Percentiles rank a stretch among this genome's conserved stretches.
phyloP scores from a whole-genome alignment of 2,888 invertebrate species.

The Lacanobia oleracea region DNA sequence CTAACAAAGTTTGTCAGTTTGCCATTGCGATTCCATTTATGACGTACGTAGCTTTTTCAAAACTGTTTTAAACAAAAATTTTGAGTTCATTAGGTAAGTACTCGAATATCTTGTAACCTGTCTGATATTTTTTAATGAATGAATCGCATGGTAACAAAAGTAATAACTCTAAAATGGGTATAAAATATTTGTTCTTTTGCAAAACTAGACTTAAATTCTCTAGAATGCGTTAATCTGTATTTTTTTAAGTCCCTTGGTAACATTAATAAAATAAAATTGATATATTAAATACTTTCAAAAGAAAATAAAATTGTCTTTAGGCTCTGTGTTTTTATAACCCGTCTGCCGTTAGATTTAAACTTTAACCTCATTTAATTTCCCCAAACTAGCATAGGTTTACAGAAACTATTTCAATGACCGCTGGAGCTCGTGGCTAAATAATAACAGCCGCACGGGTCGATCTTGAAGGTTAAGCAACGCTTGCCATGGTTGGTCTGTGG shows the following conservation, averaged over 20 bases:
- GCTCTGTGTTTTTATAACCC: slow-evolving; percentile 1
- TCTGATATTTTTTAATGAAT: background rate
- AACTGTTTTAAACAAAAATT: background rate
- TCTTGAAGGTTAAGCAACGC: no score
- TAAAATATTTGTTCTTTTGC: background rate
- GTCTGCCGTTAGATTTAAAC: slow-evolving; percentile 6
- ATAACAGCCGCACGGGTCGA: no score
- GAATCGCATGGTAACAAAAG: no score
- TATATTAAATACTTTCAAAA: background rate
- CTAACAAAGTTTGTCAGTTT: background rate
- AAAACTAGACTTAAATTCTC: no score
- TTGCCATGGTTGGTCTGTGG: no score
- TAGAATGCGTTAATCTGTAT: no score
- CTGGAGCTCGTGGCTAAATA: no score
- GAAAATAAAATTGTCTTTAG: background rate
- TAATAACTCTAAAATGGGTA: no score
- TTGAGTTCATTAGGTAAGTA: background rate
- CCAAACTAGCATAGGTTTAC: slow-evolving; percentile 14
- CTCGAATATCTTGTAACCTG: background rate
- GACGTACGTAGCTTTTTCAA: background rate
- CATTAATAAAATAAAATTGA: no score
- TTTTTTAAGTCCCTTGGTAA: no score
- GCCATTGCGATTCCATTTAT: background rate
- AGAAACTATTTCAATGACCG: slow-evolving; percentile 39
- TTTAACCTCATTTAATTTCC: slow-evolving; percentile 27